Conservation (phyloP, 2,797 vertebrate species). For the Tauraco hartlaubi region DNA sequence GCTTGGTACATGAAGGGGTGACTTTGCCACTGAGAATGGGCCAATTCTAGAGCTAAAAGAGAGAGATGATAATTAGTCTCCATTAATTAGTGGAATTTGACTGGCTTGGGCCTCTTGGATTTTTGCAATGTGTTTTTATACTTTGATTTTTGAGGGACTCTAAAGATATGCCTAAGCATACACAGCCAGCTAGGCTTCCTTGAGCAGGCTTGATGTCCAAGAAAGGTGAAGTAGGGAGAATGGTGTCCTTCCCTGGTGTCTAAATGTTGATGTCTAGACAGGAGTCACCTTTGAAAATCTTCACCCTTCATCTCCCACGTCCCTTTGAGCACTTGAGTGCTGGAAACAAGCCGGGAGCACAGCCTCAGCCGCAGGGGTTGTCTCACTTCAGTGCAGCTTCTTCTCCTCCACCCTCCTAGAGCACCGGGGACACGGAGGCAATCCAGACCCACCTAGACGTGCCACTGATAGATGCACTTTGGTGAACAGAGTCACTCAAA, state of each 20-base stretch:
- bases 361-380: accelerated
- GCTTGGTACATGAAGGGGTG: neutral
- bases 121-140: neutral
- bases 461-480: neutral
- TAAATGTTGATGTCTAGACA: neutral
- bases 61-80: neutral
- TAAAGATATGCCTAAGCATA: neutral
- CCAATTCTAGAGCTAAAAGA: neutral
- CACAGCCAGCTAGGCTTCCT: neutral
- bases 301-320: neutral
- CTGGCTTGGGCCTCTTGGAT: neutral
- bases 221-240: neutral
- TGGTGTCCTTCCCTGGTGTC: accelerated
- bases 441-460: neutral
- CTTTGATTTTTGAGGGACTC: neutral
- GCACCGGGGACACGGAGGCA: too few species aligned
- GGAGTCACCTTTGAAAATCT: neutral
- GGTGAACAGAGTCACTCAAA: neutral
- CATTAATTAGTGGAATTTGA: neutral
- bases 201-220: neutral
- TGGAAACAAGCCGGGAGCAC: neutral
- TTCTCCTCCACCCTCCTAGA: neutral
- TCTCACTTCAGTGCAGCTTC: neutral
- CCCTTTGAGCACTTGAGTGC: neutral
- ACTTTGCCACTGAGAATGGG: neutral